These are phyloP conservation scores for Drosophila monieri DNA, from an alignment of 2,888 invertebrate species.

Conservation along the genomic window DNA sequence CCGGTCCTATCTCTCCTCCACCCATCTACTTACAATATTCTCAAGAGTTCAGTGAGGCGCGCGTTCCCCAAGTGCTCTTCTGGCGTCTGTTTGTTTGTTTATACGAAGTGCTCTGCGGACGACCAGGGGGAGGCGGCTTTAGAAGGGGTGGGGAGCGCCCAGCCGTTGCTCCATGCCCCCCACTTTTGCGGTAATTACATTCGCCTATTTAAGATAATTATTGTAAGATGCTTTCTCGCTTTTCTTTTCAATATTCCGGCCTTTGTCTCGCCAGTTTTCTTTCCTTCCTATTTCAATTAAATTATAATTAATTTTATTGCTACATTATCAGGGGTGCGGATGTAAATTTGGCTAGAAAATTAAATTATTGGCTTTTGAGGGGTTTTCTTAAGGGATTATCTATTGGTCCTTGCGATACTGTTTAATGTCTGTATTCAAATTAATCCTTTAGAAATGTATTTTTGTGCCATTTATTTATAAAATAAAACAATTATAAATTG, in stretches of 20 bases:
- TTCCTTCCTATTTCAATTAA: slow-evolving; percentile 31
- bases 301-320: slow-evolving; percentile 39
- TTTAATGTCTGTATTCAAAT: too few species aligned
- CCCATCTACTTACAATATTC: slow-evolving; percentile 36
- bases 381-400: not conserved
- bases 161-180: slow-evolving; percentile 17
- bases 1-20: not conserved
- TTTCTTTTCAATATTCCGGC: slow-evolving; percentile 30
- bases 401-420: not conserved
- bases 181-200: slow-evolving; percentile 54
- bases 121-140: slow-evolving; percentile 16
- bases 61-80: slow-evolving; percentile 59
- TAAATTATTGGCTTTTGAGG: not conserved
- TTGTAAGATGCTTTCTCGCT: slow-evolving; percentile 50
- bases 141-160: slow-evolving; percentile 26
- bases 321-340: not conserved
- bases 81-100: slow-evolving; percentile 67
- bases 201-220: slow-evolving; percentile 62
- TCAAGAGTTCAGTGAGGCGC: slow-evolving; percentile 47
- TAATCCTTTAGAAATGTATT: too few species aligned
- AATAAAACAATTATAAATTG: too few species aligned
- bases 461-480: too few species aligned
- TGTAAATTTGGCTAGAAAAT: slow-evolving; percentile 3
- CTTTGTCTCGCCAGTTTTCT: slow-evolving; percentile 21
- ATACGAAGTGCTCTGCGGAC: slow-evolving; percentile 24